Evolutionary conservation across 2,888 invertebrate genomes (phyloP), one percentile per base, ranked within the genome.

Genomic region (Glyphotaelius pellucidus): DNA sequence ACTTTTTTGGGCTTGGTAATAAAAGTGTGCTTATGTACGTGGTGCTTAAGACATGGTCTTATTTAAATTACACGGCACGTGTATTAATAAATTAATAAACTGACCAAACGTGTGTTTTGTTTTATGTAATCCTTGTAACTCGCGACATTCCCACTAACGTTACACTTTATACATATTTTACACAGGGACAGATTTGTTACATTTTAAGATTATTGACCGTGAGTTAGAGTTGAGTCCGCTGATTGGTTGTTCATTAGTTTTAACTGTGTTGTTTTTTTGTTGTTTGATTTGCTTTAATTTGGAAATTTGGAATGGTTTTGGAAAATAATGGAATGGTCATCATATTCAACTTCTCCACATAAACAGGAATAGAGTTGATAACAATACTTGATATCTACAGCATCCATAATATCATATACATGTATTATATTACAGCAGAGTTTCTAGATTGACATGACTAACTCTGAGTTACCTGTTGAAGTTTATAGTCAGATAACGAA

Each of bases 1-100:
- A 89, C 32, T 89, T 89, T 79, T 89, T 89, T 79, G 88, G 79
- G 88, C 80, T 89, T 89, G 67, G 80, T 79, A 79, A 79, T 67
- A 35, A 47, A 35, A 86, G 86, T 86, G 86, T 42, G 86, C 86
- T 86, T 86, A 47, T 86, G 87, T 31, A 38, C 7, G 83, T 35
- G 80, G 88, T 89, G 88, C 88, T 79, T 79, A 79, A 80, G 35
- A 87, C 35, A 25, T 67, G 25, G 25, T 67, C 67, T 67, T 67
- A n/a, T 7, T 25, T 25, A 67, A 67, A 67, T 4, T 67, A 67
- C 67, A 25, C 9, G 25, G 25, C 67, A 25, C 86, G 86, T 38
- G 32, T 31, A 25, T 85, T 89, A 89, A 89, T 89, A 89, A 89
- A 89, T 79, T 89, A 32, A 79, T 89, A 31, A 89, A 79, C 32